These are phyloP conservation scores for Ploceus nigricollis DNA, from an alignment of 2,113 vertebrate species.

Conservation along the genomic window DNA sequence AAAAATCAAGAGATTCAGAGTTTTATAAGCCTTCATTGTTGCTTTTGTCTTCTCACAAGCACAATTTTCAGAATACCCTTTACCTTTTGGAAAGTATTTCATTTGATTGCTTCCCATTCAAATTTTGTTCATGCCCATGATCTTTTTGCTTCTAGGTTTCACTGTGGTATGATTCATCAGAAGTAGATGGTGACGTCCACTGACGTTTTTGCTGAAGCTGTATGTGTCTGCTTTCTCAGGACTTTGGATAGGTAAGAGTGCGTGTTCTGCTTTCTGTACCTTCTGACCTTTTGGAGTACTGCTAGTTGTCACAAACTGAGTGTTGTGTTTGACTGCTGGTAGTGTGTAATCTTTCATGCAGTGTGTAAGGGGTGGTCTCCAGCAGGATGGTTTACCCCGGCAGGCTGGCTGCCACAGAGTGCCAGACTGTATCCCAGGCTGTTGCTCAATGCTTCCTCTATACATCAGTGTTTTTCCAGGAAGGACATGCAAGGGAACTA, in stretches of 20 bases:
- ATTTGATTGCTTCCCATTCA: not conserved
- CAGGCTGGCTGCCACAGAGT: not conserved
- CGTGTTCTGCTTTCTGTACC: not conserved
- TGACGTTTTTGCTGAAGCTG: not conserved
- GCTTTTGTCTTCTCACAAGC: not conserved
- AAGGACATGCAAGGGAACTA: not conserved
- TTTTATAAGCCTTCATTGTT: not conserved
- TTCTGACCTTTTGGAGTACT: not conserved
- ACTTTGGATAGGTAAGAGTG: not conserved
- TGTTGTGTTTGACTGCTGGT: not conserved
- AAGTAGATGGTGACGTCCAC: not conserved
- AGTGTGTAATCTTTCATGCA: accelerated
- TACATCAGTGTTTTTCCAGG: not conserved
- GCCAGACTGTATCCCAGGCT: not conserved
- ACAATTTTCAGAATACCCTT: not conserved
- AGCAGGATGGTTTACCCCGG: not conserved
- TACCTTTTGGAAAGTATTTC: not conserved
- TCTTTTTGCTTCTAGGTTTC: conserved; percentile 12
- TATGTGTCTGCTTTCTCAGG: not conserved
- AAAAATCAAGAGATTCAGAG: not conserved
- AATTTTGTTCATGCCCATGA: not conserved
- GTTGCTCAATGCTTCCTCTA: not conserved
- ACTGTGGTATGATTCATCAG: not conserved
- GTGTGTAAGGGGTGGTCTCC: not conserved
- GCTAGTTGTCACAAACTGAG: not conserved